Evolutionary conservation across 2,888 invertebrate genomes (phyloP), one percentile per base, ranked within the genome.

Genomic region (Dorcus parallelipipedus): DNA sequence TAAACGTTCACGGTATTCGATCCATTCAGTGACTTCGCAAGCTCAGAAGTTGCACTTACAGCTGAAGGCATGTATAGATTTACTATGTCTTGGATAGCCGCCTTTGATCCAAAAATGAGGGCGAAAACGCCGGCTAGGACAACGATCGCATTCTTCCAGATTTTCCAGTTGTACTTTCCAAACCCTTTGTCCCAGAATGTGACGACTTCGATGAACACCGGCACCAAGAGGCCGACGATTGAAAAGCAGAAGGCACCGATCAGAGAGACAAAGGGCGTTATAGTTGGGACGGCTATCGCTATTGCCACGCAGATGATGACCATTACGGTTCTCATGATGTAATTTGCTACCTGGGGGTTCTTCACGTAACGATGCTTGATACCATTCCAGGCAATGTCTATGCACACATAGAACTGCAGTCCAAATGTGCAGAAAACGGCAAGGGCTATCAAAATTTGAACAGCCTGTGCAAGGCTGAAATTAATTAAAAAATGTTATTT

Each of bases 351-450:
- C 17, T 82, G 76, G 6, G 87, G 87, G 49, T 85, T 84, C 71
- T 88, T 88, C 3, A 64, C 55, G 66, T 66, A 73, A 64, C 82
- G 84, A 0, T 90, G 86, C 73, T 93, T 90, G 52, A 97, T 81
- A 52, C 83, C 82, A 69, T 89, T 91, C 94, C 95, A 96, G 62
- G 89, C 88, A 66, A 98, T 95, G 72, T 93, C 93, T 56, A 97
- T 83, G 76, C 97, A 96, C 10, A 99, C 97, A 80, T 91, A 98
- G 80, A 97, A 96, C 80, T 98, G 97, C 10, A 99, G 86, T 5
- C 95, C 95, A 75, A 96, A 98, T 0, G 97, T 95, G 77, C 95
- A 91, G 79, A 91, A 95, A 1, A 99, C 94, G 7, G 96, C 94
- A 48, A 95, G 75, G 3, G 89, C 92, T 72, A 97, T 95, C 59